Base-by-base conservation (phyloP, 2,888 invertebrate species). In the Myopa tessellatipennis region DNA sequence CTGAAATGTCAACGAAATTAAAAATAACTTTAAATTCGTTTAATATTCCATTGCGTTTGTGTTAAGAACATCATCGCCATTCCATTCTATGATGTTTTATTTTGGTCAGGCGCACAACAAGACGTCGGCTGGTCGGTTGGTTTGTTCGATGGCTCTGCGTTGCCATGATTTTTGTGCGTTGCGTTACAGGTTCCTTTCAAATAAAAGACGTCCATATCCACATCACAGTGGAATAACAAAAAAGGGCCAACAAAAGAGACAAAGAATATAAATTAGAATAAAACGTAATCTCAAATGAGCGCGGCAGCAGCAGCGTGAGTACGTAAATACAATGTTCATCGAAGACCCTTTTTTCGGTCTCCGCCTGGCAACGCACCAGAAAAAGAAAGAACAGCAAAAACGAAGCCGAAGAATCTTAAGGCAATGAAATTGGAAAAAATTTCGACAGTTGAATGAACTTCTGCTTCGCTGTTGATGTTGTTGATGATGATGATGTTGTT, bases 371-470 rank as follows among this genome's bases (percentile, higher is more conserved):
- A 73, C 60, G 40, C 4, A 67, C 8, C n/a, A 12, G 0, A 55
- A 55, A 61, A 65, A 10, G 58, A 55, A 73, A n/a, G 18, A 52
- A 75, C 52, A 63, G 60, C 26, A 6, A 75, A 70, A 55, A 70
- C 52, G 10, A 40, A 16, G 50, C 38, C 12, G 34, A 70, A 68
- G 68, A 68, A 58, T 75, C 55, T 75, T 75, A 68, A 75, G 58
- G 36, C 69, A 58, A 75, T 60, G 60, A 75, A 75, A 75, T 40
- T 75, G 34, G 16, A 69, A 65, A 69, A 60, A 83, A 82, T 84
- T 85, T 86, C 85, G 87, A 83, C 85, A 86, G 86, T 87, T 86
- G 85, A 86, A 86, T 86, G 86, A 86, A 86, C 86, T 82, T 80
- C 36, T 40, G 38, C 16, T 36, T 45, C 52, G 52, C 16, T 69